These are phyloP conservation scores for Rhabdomys pumilio DNA, from an alignment of 2,797 vertebrate genomes.

Conservation along the genomic window DNA sequence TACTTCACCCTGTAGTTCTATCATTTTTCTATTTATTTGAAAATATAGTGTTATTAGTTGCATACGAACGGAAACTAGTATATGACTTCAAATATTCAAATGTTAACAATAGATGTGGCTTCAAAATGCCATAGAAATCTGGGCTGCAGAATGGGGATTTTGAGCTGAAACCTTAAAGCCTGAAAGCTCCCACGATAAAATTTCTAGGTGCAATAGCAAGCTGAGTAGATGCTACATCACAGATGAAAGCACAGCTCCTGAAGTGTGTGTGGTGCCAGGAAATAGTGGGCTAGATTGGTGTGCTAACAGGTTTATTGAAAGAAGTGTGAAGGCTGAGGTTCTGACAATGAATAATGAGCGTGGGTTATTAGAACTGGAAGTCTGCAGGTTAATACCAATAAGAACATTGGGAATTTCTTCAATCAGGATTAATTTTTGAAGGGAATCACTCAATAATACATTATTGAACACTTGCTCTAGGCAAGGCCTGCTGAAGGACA, in stretches of 20 bases:
- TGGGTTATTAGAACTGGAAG: not conserved
- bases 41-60: not conserved
- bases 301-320: not conserved
- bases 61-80: not conserved
- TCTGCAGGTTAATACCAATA: not conserved
- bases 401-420: slow-evolving; percentile 49
- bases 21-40: not conserved
- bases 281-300: not conserved
- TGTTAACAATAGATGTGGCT: not conserved
- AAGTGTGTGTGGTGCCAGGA: not conserved
- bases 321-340: not conserved
- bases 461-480: slow-evolving; percentile 18
- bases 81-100: not conserved
- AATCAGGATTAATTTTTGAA: slow-evolving; percentile 61
- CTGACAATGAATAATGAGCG: slow-evolving; percentile 23
- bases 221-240: not conserved
- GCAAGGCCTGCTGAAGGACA: not conserved
- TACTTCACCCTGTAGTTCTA: not conserved
- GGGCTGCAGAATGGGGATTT: not conserved
- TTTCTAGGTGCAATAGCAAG: not conserved
- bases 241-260: not conserved
- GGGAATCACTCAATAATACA: not conserved
- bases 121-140: not conserved
- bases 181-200: not conserved
- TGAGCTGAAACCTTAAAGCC: not conserved